Evolutionary conservation across 2,888 invertebrate genomes (phyloP).

Genomic region (Theodoxus fluviatilis): DNA sequence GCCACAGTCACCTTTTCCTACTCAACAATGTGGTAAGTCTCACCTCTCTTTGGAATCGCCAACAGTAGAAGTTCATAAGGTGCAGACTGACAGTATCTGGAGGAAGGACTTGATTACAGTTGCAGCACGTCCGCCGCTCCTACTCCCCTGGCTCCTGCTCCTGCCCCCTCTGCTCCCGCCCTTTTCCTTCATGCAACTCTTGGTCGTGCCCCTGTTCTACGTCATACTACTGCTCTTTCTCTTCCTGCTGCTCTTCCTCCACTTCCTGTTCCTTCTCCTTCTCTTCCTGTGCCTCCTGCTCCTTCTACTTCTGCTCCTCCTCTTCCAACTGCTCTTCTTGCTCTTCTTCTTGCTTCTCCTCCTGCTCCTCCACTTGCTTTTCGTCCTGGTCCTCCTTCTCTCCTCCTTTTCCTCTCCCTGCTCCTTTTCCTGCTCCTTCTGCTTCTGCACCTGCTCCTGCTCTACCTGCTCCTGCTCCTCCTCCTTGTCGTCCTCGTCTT

Average conservation of each 20-base stretch:
- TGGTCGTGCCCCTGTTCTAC: background rate
- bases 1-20: no score
- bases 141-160: background rate
- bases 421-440: background rate
- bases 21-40: no score
- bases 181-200: background rate
- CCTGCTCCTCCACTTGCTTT: background rate
- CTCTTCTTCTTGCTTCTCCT: background rate
- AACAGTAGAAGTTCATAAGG: no score
- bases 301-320: background rate
- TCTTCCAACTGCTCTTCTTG: background rate
- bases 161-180: background rate
- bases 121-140: no score
- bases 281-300: background rate
- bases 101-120: no score
- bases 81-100: no score
- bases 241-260: conserved; percentile 7
- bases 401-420: background rate
- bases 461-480: background rate
- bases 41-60: no score
- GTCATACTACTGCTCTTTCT: conserved; percentile 4
- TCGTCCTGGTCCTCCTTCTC: background rate
- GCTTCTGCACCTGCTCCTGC: background rate
- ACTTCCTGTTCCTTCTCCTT: background rate
- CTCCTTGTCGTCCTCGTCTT: background rate